Base-by-base conservation (phyloP, 2,888 invertebrate species). In the Tachina fera region DNA sequence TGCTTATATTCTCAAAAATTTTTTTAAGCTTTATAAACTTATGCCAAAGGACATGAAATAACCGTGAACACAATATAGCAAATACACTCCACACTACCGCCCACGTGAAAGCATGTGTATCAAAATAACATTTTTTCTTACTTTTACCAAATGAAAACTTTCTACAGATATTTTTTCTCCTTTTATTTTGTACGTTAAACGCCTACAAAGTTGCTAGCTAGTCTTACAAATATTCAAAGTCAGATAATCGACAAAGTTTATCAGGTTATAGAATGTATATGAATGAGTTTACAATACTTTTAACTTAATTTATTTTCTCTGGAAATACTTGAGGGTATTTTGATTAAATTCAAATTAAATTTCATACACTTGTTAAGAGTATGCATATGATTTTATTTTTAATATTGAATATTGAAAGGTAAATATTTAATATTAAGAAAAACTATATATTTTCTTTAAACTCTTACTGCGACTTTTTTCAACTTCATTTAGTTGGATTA, bases 161-260 rank as follows among this genome's bases (percentile, higher is more conserved):
- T 6, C 11, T 31, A 31, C n/a, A 31, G 16, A 58, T 14, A 14
- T 58, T 22, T 8, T 14, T 58, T 56, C 1, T 13, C 9, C 11
- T 22, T 13, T 19, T 16, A 16, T n/a, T 51, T 6, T 6, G 53
- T 53, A 1, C 1, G 58, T 39, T 31, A 6, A 31, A 31, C 31
- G 31, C 31, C 31, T 31, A 8, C 8, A 31, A 58, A 58, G 10
- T 16, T 19, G 22, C 4, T 43, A 9, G 22, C 4, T 43, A 9
- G 31, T 31, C 31, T 5, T 43, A 9, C 31, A 31, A 19, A 43
- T 43, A 14, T 56, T 43, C 43, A 43, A 53, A 70, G 13, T 19
- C 16, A 43, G 16, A 53, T 68, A 70, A 39, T 70, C 70, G 53
- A 53, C 14, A 70, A 70, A 70, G 41, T 70, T 70, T n/a, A n/a